A percentile compares a stretch with the other conserved stretches of the same genome.
These are phyloP conservation scores for Diabrotica virgifera DNA, from an alignment of 1,140 invertebrate genomes.

Conservation along the genomic window DNA sequence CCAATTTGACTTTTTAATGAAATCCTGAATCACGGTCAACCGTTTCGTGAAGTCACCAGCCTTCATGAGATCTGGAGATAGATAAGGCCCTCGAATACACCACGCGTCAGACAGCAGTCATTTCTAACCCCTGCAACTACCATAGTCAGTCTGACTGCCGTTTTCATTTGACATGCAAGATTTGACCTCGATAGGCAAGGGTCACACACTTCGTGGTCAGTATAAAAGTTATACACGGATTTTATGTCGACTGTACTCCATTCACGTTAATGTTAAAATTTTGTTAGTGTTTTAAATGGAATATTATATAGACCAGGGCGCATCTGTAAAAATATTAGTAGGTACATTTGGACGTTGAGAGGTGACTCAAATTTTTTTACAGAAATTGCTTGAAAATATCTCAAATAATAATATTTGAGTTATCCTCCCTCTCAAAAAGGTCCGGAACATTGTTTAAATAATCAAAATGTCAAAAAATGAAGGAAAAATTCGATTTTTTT, in stretches of 20 bases:
- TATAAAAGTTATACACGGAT: background rate
- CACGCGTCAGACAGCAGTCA: constrained; percentile 1
- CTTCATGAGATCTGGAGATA: background rate
- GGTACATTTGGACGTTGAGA: too few relatives aligned
- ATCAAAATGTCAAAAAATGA: too few relatives aligned
- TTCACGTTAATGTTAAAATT: background rate
- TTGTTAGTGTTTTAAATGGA: too few relatives aligned
- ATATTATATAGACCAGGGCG: too few relatives aligned
- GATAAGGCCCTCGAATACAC: background rate
- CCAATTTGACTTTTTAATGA: background rate
- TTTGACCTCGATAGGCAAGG: constrained; percentile 6
- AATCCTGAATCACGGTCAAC: constrained; percentile 1
- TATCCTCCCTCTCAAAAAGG: too few relatives aligned
- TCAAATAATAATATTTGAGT: too few relatives aligned
- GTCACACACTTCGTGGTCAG: constrained; percentile 6
- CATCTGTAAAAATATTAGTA: too few relatives aligned
- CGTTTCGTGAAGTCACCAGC: background rate
- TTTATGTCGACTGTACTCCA: background rate
- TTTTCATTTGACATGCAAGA: constrained; percentile 7
- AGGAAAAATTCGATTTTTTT: too few relatives aligned
- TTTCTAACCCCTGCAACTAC: background rate
- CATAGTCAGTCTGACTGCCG: background rate
- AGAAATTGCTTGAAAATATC: too few relatives aligned
- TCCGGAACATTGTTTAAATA: too few relatives aligned
- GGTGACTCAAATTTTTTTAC: too few relatives aligned